A percentile compares a stretch with the other conserved stretches of the same genome.
Conservation (phyloP, 2,113 vertebrate genomes). For the Verasper variegatus region DNA sequence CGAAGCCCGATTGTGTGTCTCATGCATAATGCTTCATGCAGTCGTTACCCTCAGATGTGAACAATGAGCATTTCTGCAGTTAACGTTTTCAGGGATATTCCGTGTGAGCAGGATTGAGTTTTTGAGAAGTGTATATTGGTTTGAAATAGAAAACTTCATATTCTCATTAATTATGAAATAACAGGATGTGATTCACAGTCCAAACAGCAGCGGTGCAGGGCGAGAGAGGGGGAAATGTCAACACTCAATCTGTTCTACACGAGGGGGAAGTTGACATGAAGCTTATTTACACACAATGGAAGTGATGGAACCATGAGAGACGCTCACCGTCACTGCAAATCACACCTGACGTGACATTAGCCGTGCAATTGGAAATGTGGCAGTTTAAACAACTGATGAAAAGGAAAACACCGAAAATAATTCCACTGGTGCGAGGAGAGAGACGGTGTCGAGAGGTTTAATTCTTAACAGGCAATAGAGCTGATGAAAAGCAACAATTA, state of each 20-base stretch:
- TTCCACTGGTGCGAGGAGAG: background rate
- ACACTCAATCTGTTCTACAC: slow-evolving; percentile 38
- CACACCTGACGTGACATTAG: slow-evolving; percentile 12
- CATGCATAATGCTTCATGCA: slow-evolving; percentile 10
- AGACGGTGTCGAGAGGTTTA: slow-evolving; percentile 8
- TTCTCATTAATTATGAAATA: slow-evolving; percentile 47
- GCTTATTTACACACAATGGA: slow-evolving; percentile 8
- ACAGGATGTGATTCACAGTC: slow-evolving; percentile 29
- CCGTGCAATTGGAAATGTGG: slow-evolving; percentile 1
- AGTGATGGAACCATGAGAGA: background rate
- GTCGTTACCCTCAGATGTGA: background rate
- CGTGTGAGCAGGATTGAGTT: background rate
- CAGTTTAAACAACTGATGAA: no score
- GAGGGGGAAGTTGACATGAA: no score
- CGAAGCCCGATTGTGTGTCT: slow-evolving; percentile 7
- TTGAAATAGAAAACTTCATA: slow-evolving; percentile 5
- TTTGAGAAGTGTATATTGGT: background rate
- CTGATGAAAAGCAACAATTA: slow-evolving; percentile 49
- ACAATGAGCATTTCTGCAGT: background rate
- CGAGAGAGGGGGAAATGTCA: slow-evolving; percentile 30
- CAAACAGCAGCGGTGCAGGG: slow-evolving; percentile 16
- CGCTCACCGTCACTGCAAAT: background rate
- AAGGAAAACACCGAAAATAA: background rate
- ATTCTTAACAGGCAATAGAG: slow-evolving; percentile 28
- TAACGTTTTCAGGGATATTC: background rate